These are phyloP conservation scores for Agrochola lota DNA, from an alignment of 2,888 invertebrate species.

Conservation along the genomic window DNA sequence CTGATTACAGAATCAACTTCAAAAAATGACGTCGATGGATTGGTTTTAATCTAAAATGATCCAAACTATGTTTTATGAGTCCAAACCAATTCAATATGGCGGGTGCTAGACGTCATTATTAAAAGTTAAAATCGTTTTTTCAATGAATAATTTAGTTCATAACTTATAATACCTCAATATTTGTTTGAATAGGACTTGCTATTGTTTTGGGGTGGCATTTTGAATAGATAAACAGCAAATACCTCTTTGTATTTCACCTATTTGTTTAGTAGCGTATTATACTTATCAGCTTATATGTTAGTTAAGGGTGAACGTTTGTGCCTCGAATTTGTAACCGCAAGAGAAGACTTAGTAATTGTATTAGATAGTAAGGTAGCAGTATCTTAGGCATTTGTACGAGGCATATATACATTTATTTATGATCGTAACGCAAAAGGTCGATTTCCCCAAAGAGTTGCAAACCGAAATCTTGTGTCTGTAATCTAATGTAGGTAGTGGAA, in stretches of 20 bases:
- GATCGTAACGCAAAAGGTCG: conserved; percentile 5
- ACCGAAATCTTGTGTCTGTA: not conserved
- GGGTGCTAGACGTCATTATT: not conserved
- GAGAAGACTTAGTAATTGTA: conserved; percentile 20
- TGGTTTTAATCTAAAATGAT: not conserved
- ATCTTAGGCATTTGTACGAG: conserved; percentile 8
- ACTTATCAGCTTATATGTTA: conserved; percentile 25
- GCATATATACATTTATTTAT: conserved; percentile 41
- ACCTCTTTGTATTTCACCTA: conserved; percentile 3
- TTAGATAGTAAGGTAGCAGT: not conserved
- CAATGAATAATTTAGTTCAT: not conserved
- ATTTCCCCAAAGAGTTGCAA: conserved; percentile 41
- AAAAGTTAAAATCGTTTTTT: not conserved
- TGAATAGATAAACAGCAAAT: conserved; percentile 13
- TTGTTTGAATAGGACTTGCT: not conserved
- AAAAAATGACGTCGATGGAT: not conserved
- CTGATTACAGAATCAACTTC: not conserved
- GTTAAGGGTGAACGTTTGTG: conserved; percentile 15
- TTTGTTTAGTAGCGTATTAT: conserved; percentile 22
- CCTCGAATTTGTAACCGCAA: conserved; percentile 3
- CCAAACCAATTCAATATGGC: not conserved
- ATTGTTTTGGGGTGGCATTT: not conserved
- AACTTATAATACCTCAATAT: not conserved
- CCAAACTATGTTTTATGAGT: not conserved
- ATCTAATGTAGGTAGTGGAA: conserved; percentile 7